These are phyloP conservation scores for Tragelaphus strepsiceros DNA, from an alignment of 2,113 vertebrate genomes.

Conservation along the genomic window DNA sequence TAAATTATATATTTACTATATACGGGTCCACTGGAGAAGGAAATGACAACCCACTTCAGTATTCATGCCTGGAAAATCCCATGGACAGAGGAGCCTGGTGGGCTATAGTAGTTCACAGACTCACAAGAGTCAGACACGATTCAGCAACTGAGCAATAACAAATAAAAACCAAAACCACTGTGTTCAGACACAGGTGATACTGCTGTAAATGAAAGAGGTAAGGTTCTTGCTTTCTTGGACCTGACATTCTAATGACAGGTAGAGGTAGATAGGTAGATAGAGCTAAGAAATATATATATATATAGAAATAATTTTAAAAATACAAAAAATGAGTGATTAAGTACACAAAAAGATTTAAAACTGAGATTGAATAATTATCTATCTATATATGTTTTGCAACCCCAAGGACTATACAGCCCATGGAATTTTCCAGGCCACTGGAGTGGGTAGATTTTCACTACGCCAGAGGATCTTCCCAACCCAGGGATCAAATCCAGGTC, in stretches of 20 bases:
- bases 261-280: not conserved
- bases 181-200: not conserved
- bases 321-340: not conserved
- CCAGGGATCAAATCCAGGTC: not conserved
- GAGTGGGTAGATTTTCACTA: not conserved
- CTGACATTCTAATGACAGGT: not conserved
- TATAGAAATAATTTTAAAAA: not conserved
- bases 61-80: not conserved
- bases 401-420: not conserved
- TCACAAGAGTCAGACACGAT: not conserved
- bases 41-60: not conserved
- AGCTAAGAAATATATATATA: not conserved
- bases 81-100: not conserved
- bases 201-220: not conserved
- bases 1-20: not conserved
- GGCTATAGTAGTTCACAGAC: not conserved
- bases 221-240: not conserved
- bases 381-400: not conserved
- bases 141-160: not conserved
- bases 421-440: not conserved
- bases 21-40: not conserved
- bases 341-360: not conserved
- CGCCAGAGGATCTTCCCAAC: not conserved
- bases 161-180: not conserved
- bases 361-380: not conserved